phyloP scores from a whole-genome alignment of 2,797 vertebrate species.

The Falco rusticolus region DNA sequence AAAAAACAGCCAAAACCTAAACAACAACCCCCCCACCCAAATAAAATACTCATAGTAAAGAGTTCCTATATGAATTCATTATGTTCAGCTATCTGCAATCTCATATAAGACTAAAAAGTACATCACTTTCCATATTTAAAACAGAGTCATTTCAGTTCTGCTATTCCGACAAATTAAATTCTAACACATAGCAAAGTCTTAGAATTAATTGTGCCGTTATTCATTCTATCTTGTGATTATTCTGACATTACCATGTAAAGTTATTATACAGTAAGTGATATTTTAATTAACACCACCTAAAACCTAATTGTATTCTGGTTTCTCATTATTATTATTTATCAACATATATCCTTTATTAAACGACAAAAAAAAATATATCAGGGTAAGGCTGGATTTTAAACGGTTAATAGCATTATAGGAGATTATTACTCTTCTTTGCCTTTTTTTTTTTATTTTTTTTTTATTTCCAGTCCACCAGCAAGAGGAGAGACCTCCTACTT shows the following conservation, averaged over 20 bases:
- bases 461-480: neutral
- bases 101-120: neutral
- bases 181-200: neutral
- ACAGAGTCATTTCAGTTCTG: neutral
- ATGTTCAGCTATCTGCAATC: neutral
- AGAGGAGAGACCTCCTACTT: neutral
- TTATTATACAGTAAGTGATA: neutral
- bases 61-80: neutral
- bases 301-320: neutral
- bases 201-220: neutral
- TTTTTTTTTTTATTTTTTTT: no score
- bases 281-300: neutral
- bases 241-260: neutral
- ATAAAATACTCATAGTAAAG: neutral
- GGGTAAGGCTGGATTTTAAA: neutral
- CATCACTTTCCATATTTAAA: neutral
- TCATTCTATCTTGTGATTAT: neutral
- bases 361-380: neutral
- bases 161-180: neutral
- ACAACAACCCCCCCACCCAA: no score
- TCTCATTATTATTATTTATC: neutral
- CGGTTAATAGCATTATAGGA: neutral
- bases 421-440: neutral
- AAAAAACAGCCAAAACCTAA: no score
- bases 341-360: neutral